Base-by-base conservation (phyloP, 1,140 invertebrate species). In the Panulirus ornatus region DNA sequence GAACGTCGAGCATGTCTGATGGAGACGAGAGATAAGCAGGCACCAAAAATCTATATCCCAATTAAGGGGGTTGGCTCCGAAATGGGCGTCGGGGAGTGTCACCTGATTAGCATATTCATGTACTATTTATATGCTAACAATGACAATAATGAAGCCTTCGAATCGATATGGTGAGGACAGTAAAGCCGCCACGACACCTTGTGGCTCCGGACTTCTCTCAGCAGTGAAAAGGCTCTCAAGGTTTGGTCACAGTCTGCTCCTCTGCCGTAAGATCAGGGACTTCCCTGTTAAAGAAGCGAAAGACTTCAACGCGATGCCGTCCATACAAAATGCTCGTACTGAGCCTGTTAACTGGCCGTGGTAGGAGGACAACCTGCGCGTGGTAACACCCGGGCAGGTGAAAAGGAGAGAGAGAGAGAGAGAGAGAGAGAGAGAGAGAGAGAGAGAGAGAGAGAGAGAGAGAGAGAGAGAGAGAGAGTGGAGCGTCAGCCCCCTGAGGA, bases 41-140 rank as follows among this genome's bases (percentile, higher is more conserved):
- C 30, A 30, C 70, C 70, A 73, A 73, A 73, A 73, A 34, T 73
- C 70, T 73, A 5, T 34, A 8, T 66, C 70, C 70, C 70, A 73
- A 73, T 73, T 73, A 73, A 73, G 27, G 38, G 6, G 38, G 70
- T 30, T 5, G 6, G n/a, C 38, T 36, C 70, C 30, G 38, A 73
- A 34, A 73, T 30, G 70, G 70, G 70, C 9, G 70, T 34, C 14
- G 9, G 30, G 38, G 70, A 34, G 30, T 34, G 70, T 73, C 70
- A 73, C 70, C 70, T 73, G 30, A 73, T 73, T 36, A 73, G 30
- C 70, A 73, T 73, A 73, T 73, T 73, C 70, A 73, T 73, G 70
- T 73, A 73, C 70, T 40, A 73, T 73, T 73, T 73, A 9, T 34
- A 73, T 73, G 70, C 30, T 73, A 73, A 73, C 70, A 34, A 9